phyloP scores from a whole-genome alignment of 2,888 invertebrate species.

The Drosophila kuntzei region DNA sequence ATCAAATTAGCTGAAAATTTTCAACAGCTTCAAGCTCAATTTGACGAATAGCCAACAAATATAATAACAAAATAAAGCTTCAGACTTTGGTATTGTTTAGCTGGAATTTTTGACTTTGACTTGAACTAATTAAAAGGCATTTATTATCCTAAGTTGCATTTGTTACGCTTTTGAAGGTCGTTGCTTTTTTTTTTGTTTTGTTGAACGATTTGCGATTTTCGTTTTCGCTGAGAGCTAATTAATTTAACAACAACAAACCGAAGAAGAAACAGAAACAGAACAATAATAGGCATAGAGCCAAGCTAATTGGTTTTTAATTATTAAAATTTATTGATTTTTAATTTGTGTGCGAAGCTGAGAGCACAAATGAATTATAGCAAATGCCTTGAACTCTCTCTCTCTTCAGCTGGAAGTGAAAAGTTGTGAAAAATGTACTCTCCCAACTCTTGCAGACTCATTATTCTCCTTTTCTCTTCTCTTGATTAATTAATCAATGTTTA shows the following conservation, averaged over 20 bases:
- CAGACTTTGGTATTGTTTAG: background rate
- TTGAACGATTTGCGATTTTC: constrained; percentile 21
- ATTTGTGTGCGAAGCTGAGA: constrained; percentile 50
- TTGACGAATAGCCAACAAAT: background rate
- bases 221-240: constrained; percentile 44
- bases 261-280: constrained; percentile 8
- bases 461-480: background rate
- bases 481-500: constrained; percentile 18
- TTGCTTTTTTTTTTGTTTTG: constrained; percentile 25
- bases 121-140: constrained; percentile 39
- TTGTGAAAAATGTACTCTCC: background rate
- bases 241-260: constrained; percentile 36
- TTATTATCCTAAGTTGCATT: constrained; percentile 52
- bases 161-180: constrained; percentile 42
- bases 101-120: constrained; percentile 31
- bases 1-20: too few relatives aligned
- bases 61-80: background rate
- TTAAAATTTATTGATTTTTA: constrained; percentile 72
- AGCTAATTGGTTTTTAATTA: constrained; percentile 72
- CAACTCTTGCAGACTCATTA: background rate
- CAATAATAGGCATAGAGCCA: constrained; percentile 37
- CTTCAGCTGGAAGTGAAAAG: constrained; percentile 26
- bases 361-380: constrained; percentile 10
- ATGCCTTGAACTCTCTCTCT: constrained; percentile 56
- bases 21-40: too few relatives aligned